Evolutionary conservation across 2,888 invertebrate genomes (phyloP), one percentile per base, ranked within the genome.

Genomic region (Subacronicta megacephala): DNA sequence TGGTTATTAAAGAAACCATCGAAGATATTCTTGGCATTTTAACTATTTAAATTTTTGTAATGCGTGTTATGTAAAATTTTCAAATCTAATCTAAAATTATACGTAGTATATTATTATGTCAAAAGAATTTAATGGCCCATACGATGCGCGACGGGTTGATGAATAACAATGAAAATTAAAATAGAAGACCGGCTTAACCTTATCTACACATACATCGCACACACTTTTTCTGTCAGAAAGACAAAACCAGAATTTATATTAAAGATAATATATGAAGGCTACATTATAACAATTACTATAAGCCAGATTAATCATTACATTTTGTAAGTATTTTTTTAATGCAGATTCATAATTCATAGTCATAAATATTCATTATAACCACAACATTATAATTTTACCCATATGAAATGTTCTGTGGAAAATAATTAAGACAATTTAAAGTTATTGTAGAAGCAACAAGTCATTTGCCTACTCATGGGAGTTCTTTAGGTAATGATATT

Each of bases 61-160:
- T 17, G 45, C 40, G 42, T 55, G 51, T 56, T 56, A 31, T 37
- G 12, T 57, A 41, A 31, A 15, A 49, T 15, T 51, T 42, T 52
- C 41, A 43, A 55, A 54, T 66, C 50, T 56, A 6, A 65, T 65
- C 61, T 55, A 10, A 31, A 50, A 31, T 10, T 3, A 26, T 9
- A 26, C 3, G 1, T 26, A 26, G 0, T 26, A 16, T 52, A 23
- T 41, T 44, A 29, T 44, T 53, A 40, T 46, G 37, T 40, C 17
- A 17, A 41, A 70, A 46, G 56, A 64, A 62, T 71, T 75, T 75
- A 65, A 65, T 72, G 61, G 45, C 42, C 49, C 47, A 40, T 17
- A 54, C 36, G 16, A 37, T 23, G 38, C n/a, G 38, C 36, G 16
- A 35, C 33, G 38, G 18, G 37, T 33, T 54, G 45, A 43, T 54